Percentiles rank a stretch among this genome's conserved stretches.
Conservation (phyloP, 2,797 vertebrate species). For the Myoxocephalus aenaeus region DNA sequence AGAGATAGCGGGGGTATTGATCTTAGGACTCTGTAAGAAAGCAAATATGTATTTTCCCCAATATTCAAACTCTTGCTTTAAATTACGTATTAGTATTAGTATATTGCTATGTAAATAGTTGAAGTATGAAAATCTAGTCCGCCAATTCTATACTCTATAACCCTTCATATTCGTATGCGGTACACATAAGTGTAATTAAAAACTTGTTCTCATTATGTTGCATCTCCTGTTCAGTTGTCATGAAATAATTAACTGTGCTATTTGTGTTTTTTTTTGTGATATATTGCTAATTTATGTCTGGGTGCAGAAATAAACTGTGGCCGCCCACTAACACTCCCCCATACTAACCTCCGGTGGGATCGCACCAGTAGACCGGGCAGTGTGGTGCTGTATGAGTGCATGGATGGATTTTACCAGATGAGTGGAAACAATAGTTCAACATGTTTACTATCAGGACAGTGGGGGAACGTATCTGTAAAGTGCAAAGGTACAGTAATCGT, state of each 20-base stretch:
- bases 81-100: background rate
- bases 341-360: conserved; percentile 82
- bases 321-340: conserved; percentile 76
- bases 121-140: background rate
- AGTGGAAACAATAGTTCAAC: conserved; percentile 78
- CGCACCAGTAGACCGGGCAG: conserved; percentile 74
- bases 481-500: conserved; percentile 84
- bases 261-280: background rate
- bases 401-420: conserved; percentile 82
- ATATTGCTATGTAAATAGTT: background rate
- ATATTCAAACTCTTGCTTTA: background rate
- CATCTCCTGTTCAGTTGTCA: background rate
- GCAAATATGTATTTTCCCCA: background rate
- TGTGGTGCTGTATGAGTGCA: conserved; percentile 82
- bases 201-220: background rate
- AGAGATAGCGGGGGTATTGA: background rate
- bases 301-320: conserved; percentile 88
- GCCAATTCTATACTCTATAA: background rate
- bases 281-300: conserved; percentile 46
- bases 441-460: conserved; percentile 82
- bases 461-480: conserved; percentile 80
- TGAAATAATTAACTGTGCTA: background rate
- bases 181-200: background rate
- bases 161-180: background rate
- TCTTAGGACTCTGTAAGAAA: background rate